Conservation (phyloP, 2,113 vertebrate genomes). For the Gorilla gorilla region DNA sequence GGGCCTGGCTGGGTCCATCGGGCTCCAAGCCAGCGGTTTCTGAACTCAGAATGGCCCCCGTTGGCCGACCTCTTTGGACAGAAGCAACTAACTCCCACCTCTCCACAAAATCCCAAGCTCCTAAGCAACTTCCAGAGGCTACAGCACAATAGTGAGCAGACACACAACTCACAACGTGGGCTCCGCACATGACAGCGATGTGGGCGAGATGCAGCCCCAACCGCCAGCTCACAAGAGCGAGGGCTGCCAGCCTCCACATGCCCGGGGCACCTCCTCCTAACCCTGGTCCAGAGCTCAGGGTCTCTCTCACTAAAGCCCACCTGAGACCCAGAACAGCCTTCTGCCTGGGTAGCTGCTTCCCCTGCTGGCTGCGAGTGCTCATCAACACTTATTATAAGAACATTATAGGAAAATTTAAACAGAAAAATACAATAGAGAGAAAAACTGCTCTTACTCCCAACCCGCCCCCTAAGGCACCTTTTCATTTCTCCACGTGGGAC, state of each 20-base stretch:
- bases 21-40: not conserved
- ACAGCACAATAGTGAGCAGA: not conserved
- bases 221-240: not conserved
- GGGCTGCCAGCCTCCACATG: not conserved
- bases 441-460: not conserved
- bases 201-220: not conserved
- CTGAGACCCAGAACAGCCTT: not conserved
- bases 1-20: not conserved
- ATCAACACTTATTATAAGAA: not conserved
- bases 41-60: no score
- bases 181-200: fast-evolving
- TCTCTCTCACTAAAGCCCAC: not conserved
- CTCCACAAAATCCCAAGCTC: not conserved
- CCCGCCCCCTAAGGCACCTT: not conserved
- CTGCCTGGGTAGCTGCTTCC: fast-evolving
- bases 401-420: not conserved
- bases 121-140: not conserved
- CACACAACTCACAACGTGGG: fast-evolving
- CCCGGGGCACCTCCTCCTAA: not conserved
- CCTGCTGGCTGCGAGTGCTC: not conserved
- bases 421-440: not conserved
- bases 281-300: not conserved
- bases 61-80: no score
- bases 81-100: not conserved
- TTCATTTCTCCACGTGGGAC: not conserved